Evolutionary conservation across 1,140 invertebrate species (phyloP).

Genomic region (Bombyx mandarina): DNA sequence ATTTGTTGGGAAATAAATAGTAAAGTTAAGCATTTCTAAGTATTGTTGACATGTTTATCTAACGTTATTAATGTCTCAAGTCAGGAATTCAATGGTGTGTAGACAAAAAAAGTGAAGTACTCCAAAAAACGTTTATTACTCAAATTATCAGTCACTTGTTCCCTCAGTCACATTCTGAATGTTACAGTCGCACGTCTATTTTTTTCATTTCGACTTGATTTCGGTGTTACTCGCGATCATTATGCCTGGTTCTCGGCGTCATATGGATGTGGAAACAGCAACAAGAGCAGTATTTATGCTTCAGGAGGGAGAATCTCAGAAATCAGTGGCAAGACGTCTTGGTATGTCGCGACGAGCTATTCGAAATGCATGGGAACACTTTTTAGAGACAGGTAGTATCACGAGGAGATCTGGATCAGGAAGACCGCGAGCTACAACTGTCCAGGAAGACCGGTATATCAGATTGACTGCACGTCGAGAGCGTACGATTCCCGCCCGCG

Average conservation of each 20-base stretch:
- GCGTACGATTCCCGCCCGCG: constrained; percentile 10
- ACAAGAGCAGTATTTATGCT: constrained; percentile 9
- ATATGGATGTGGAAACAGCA: constrained; percentile 9
- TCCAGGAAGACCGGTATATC: constrained; percentile 18
- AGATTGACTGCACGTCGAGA: constrained; percentile 15
- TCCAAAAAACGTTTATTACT: too few relatives aligned
- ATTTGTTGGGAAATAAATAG: too few relatives aligned
- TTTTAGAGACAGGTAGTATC: constrained; percentile 10
- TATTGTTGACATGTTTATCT: too few relatives aligned
- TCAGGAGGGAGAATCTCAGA: constrained; percentile 9
- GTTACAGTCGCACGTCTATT: background rate
- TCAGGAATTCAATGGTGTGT: too few relatives aligned
- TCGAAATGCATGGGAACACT: constrained; percentile 10
- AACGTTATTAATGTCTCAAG: too few relatives aligned
- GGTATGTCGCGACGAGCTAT: constrained; percentile 16
- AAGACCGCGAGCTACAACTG: constrained; percentile 13
- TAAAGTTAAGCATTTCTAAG: too few relatives aligned
- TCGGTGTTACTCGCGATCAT: constrained; percentile 3
- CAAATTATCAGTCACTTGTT: too few relatives aligned
- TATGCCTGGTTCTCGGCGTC: constrained; percentile 9
- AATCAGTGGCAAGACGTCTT: constrained; percentile 10
- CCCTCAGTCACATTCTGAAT: too few relatives aligned
- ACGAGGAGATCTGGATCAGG: constrained; percentile 16
- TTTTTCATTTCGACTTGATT: constrained; percentile 7
- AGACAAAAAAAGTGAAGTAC: too few relatives aligned